Conservation (phyloP, 2,113 vertebrate genomes). For the Romanogobio albipinnatus region DNA sequence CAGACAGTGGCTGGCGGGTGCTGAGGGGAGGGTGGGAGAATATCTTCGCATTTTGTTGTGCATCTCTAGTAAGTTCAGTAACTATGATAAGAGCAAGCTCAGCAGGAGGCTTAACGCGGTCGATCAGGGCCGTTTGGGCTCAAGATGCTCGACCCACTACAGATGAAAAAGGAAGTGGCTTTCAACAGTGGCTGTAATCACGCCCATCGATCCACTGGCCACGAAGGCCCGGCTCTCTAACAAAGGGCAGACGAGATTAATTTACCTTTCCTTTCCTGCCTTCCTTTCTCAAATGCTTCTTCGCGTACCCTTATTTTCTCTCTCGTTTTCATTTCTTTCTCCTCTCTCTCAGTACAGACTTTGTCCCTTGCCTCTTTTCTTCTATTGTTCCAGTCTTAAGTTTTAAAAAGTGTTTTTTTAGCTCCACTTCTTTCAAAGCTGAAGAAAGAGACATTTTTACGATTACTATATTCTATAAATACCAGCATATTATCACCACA, state of each 20-base stretch:
- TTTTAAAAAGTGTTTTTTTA: not conserved
- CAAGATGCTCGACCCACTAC: constrained; percentile 37
- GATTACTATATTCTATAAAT: not conserved
- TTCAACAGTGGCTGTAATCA: constrained; percentile 62
- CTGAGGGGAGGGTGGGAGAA: constrained; percentile 19
- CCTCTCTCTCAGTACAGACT: constrained; percentile 20
- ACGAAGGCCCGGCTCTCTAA: constrained; percentile 48
- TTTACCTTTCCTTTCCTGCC: constrained; percentile 53
- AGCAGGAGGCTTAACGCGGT: constrained; percentile 57
- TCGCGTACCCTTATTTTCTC: constrained; percentile 24
- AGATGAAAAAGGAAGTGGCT: constrained; percentile 64
- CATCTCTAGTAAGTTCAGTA: constrained; percentile 48
- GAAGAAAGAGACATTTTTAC: not conserved
- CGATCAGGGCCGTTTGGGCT: constrained; percentile 52
- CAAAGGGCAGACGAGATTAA: constrained; percentile 60
- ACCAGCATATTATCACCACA: constrained; percentile 1
- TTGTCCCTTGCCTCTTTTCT: constrained; percentile 1
- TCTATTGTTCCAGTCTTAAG: not conserved
- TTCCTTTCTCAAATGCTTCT: constrained; percentile 1
- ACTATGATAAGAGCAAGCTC: constrained; percentile 58
- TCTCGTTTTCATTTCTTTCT: not conserved
- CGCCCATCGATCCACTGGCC: constrained; percentile 57
- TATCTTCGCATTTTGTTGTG: constrained; percentile 28
- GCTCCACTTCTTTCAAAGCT: not conserved
- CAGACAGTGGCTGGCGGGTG: constrained; percentile 16